Evolutionary conservation across 2,113 vertebrate genomes (phyloP).

Genomic region (Rhynchomys soricoides): DNA sequence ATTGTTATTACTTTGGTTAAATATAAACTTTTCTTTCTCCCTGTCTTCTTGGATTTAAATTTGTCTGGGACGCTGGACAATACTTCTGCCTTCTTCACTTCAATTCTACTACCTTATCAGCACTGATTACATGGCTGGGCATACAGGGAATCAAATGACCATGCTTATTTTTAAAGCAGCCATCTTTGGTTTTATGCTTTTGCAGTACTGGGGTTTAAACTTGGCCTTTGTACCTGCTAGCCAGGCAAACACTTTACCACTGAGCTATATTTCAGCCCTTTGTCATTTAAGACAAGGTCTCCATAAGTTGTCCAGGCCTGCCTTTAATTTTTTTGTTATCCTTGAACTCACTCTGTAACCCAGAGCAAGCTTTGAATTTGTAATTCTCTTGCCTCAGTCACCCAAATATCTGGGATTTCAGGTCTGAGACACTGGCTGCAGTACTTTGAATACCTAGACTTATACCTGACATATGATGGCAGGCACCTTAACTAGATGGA

Average conservation of each 20-base stretch:
- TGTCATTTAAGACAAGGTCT: neutral
- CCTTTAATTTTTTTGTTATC: neutral
- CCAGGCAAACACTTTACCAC: neutral
- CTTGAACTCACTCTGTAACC: neutral
- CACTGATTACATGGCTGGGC: neutral
- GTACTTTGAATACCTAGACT: constrained; percentile 13
- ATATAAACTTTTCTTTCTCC: constrained; percentile 38
- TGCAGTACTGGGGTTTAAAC: neutral
- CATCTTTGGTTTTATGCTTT: neutral
- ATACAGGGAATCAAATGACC: too few species aligned
- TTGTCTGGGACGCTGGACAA: neutral
- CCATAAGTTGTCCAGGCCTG: neutral
- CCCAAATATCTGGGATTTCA: neutral
- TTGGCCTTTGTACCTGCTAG: neutral
- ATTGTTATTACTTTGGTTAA: neutral
- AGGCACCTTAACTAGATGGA: neutral
- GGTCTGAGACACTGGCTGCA: neutral
- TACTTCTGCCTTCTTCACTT: constrained; percentile 27
- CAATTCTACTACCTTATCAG: neutral
- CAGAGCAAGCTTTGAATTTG: neutral
- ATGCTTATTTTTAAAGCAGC: neutral
- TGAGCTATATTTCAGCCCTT: neutral
- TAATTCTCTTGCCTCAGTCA: neutral
- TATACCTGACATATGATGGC: neutral
- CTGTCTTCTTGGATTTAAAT: constrained; percentile 21